phyloP scores from a whole-genome alignment of 2,888 invertebrate genomes.

The Stramonita haemastoma region DNA sequence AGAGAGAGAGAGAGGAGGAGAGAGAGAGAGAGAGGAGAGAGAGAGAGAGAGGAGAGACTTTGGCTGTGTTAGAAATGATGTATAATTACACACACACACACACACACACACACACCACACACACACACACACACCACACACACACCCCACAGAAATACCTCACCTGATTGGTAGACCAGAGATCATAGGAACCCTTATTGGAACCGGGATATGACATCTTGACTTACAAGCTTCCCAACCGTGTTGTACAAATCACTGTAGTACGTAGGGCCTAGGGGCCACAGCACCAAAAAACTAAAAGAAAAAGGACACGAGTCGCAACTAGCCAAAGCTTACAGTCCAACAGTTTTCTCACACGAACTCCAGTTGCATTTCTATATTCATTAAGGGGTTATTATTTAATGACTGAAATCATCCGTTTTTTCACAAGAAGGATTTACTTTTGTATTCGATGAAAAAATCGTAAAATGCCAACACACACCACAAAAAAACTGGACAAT shows the following conservation, averaged over 20 bases:
- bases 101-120: too few species aligned
- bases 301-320: background rate
- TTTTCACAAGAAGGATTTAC: background rate
- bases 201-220: background rate
- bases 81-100: too few species aligned
- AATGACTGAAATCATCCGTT: background rate
- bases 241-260: background rate
- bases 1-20: too few species aligned
- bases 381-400: background rate
- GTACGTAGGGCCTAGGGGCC: background rate
- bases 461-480: background rate
- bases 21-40: too few species aligned
- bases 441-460: background rate
- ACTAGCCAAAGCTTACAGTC: background rate
- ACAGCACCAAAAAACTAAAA: background rate
- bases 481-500: background rate
- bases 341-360: background rate
- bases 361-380: background rate
- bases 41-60: too few species aligned
- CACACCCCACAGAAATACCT: background rate
- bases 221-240: background rate
- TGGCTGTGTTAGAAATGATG: too few species aligned
- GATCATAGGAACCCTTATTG: background rate
- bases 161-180: background rate
- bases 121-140: too few species aligned